Base-by-base conservation (phyloP, 2,113 vertebrate genomes). In the Xiphophorus maculatus region DNA sequence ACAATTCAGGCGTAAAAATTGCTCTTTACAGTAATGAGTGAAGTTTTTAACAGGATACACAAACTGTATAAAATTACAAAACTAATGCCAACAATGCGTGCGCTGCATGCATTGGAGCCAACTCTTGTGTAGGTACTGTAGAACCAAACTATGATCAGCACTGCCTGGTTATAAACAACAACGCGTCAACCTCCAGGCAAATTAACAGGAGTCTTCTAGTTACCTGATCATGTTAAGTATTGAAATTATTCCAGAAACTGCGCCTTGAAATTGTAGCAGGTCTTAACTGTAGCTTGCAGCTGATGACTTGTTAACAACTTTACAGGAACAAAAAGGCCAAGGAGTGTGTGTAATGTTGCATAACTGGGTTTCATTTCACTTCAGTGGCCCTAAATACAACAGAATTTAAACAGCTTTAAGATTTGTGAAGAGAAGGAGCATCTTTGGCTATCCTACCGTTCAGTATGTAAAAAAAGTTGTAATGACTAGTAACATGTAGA, bases 141-240 rank as follows among this genome's bases (percentile, higher is more conserved):
- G 12, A 40, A 27, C 14, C 27, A 44, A 44, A 42, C 65, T 17
- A 42, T 28, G 13, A 67, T 35, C 37, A 67, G 37, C 65, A 42
- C 65, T 19, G 27, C 65, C 15, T 27, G 37, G 13, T 40, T 27
- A 15, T 13, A 28, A 67, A 40, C 65, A 67, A 67, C 65, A 67
- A 44, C 65, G 65, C 65, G 37, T 67, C 37, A 67, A 67, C 37
- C 37, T 42, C n/a, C 65, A 67, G 51, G 65, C 65, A 67, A 67
- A 67, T 67, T 40, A 67, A 67, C 65, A 44, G 65, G 6, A 29
- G 37, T 17, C 14, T 44, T 67, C 65, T 12, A 13, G 65, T 67
- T 67, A 67, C 35, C 37, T 67, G 35, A 66, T 66, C 64, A 40
- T 13, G 64, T 66, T 66, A 25, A 40, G 33, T 66, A 40, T 66